Evolutionary conservation across 2,113 vertebrate genomes (phyloP), one percentile per base, ranked within the genome.

Genomic region (Syrrhaptes paradoxus): DNA sequence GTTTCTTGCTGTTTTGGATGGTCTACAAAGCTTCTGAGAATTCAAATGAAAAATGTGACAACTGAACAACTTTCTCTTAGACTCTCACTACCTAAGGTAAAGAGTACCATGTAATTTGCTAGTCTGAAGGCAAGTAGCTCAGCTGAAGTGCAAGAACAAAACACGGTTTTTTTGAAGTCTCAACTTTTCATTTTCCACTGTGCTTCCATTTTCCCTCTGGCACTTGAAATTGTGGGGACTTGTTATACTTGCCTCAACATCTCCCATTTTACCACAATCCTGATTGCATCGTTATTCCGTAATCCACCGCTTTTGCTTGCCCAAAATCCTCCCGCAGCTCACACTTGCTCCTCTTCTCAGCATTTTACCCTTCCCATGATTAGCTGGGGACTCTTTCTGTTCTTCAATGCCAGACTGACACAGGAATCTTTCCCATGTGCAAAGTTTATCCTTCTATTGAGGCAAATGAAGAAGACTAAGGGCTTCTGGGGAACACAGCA

Each of bases 251-350:
- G 31, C 34, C 68, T 55, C 51, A 48, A 38, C 28, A 36, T 19
- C 51, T 88, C 68, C 31, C 24, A 13, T 43, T 45, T 68, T 13
- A 25, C 36, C n/a, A 32, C 1, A 3, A 54, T 26, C 45, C 29
- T 8, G 9, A 38, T 29, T 0, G 2, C 45, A 59, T 13, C 12
- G 1, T n/a, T 36, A 51, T 46, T 54, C 32, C 19, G 0, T 3
- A 58, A 38, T 24, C 49, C 49, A 25, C 36, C 21, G n/a, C 22
- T 48, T 54, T 43, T 17, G 38, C 46, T 58, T 32, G 17, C 46
- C 65, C 7, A 0, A 49, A 67, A 52, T 29, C 68, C 17, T 49
- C 38, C 85, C 7, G 31, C 6, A 14, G n/a, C 57, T 65, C 31
- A 36, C 73, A 32, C 34, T 74, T 10, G 13, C 34, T 73, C 43